Conservation (phyloP, 1,140 invertebrate species). For the Hyposmocoma kahamanoa region DNA sequence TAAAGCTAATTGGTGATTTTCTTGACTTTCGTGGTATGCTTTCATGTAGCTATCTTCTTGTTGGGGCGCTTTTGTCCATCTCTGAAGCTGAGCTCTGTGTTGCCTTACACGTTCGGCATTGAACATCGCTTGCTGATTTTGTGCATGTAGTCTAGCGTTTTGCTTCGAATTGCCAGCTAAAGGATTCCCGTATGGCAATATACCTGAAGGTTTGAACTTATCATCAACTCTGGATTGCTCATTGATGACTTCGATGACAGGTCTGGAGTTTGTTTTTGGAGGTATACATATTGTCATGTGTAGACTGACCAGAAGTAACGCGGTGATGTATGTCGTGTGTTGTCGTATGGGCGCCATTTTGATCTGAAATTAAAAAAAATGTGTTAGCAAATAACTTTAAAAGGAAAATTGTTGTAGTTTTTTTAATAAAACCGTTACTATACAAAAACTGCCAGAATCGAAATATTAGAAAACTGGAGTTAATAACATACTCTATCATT, state of each 20-base stretch:
- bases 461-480: too few species aligned
- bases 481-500: too few species aligned
- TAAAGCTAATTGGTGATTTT: slow-evolving; percentile 56
- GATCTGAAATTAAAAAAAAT: slow-evolving; percentile 32
- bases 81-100: slow-evolving; percentile 56
- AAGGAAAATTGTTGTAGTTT: too few species aligned
- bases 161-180: slow-evolving; percentile 51
- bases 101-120: slow-evolving; percentile 57
- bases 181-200: slow-evolving; percentile 55
- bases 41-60: slow-evolving; percentile 61
- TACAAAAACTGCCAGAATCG: too few species aligned
- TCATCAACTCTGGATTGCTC: slow-evolving; percentile 58
- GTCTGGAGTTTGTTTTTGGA: slow-evolving; percentile 37
- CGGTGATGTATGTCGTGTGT: slow-evolving; percentile 11
- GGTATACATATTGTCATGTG: slow-evolving; percentile 26
- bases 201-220: slow-evolving; percentile 22
- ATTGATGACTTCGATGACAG: slow-evolving; percentile 55
- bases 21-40: slow-evolving; percentile 65
- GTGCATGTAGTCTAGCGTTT: slow-evolving; percentile 49
- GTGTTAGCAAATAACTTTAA: background rate
- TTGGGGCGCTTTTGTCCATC: slow-evolving; percentile 40
- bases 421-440: too few species aligned
- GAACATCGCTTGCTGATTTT: slow-evolving; percentile 66
- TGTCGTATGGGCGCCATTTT: slow-evolving; percentile 30
- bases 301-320: slow-evolving; percentile 27